phyloP scores from a whole-genome alignment of 1,140 invertebrate genomes.

The Patella vulgata region DNA sequence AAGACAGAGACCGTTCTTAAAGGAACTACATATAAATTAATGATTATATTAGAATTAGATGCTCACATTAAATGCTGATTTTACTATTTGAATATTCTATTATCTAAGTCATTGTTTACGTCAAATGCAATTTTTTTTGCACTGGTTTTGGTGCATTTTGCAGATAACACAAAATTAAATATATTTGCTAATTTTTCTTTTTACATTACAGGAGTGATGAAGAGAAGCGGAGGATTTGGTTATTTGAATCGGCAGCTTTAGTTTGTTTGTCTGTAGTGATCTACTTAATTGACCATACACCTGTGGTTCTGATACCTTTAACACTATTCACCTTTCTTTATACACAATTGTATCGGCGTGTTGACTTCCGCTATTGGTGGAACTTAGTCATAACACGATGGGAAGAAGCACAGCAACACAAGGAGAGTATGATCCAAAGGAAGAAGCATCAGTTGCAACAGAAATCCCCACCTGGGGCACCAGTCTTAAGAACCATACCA shows the following conservation, averaged over 20 bases:
- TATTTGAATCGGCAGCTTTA: slow-evolving; percentile 56
- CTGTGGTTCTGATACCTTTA: slow-evolving; percentile 49
- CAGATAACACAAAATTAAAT: too few species aligned
- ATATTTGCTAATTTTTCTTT: too few species aligned
- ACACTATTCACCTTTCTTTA: slow-evolving; percentile 53
- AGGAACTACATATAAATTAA: neutral
- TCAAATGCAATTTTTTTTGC: too few species aligned
- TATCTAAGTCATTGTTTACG: too few species aligned
- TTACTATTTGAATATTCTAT: too few species aligned
- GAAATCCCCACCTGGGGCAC: slow-evolving; percentile 4
- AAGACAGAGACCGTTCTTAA: too few species aligned
- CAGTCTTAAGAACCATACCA: slow-evolving; percentile 10
- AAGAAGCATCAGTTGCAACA: slow-evolving; percentile 32
- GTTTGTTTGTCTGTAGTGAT: slow-evolving; percentile 40
- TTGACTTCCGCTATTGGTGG: slow-evolving; percentile 44
- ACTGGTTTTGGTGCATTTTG: too few species aligned
- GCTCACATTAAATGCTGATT: too few species aligned
- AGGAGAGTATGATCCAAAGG: slow-evolving; percentile 57
- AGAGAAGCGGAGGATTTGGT: slow-evolving; percentile 60
- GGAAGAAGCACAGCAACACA: slow-evolving; percentile 63
- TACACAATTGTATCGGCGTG: slow-evolving; percentile 49
- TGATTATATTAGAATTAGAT: slow-evolving; percentile 1
- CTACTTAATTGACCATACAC: slow-evolving; percentile 54
- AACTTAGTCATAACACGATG: slow-evolving; percentile 41
- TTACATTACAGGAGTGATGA: slow-evolving; percentile 51